Conservation (phyloP, 1,140 invertebrate genomes). For the Zophobas morio region DNA sequence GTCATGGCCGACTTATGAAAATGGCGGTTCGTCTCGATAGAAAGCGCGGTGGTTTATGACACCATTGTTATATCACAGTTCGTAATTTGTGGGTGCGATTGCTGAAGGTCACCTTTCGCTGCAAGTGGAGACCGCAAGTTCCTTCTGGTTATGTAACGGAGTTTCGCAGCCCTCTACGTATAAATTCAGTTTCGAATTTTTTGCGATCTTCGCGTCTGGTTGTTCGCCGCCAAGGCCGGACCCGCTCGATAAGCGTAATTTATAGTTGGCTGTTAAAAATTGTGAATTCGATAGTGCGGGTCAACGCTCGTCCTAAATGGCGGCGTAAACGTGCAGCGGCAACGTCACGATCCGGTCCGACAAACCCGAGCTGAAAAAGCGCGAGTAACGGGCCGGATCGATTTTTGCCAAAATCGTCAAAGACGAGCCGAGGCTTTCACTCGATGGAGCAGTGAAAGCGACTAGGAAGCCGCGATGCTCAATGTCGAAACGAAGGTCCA, state of each 20-base stretch:
- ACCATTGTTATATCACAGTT: slow-evolving; percentile 23
- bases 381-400: no score
- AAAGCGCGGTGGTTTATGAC: slow-evolving; percentile 31
- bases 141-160: slow-evolving; percentile 25
- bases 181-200: no score
- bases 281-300: slow-evolving; percentile 34
- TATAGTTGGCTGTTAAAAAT: slow-evolving; percentile 30
- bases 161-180: not conserved
- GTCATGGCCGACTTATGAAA: no score
- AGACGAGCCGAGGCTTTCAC: no score
- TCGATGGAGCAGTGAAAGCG: no score
- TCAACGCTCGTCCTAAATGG: slow-evolving; percentile 20
- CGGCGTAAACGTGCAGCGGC: not conserved
- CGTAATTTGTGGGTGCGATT: slow-evolving; percentile 42
- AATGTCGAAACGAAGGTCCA: no score
- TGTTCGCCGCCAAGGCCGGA: slow-evolving; percentile 26
- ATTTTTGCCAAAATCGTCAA: no score
- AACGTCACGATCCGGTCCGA: slow-evolving; percentile 12
- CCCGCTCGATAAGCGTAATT: slow-evolving; percentile 23
- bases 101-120: slow-evolving; percentile 37
- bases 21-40: not conserved
- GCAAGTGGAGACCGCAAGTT: slow-evolving; percentile 17
- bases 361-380: not conserved
- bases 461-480: no score
- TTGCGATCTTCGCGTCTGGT: not conserved